Percentiles rank a stretch among this genome's conserved stretches.
phyloP scores from a whole-genome alignment of 2,113 vertebrate genomes.

The Catharus minimus region DNA sequence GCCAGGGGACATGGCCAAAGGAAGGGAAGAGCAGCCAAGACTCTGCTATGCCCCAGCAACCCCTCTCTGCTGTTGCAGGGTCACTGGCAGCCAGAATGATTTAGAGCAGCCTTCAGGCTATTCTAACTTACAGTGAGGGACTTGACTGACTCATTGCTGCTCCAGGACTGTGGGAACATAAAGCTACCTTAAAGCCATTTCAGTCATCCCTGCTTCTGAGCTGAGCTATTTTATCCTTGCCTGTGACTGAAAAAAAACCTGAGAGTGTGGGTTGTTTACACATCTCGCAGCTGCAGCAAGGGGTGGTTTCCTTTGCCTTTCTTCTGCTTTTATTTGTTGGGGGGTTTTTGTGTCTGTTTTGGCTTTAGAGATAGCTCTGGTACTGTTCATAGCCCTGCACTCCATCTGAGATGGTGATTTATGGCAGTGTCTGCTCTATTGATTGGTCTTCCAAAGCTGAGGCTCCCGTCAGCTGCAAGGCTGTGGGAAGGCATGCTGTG shows the following conservation, averaged over 20 bases:
- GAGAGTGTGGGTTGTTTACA: neutral
- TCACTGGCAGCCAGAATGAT: conserved; percentile 56
- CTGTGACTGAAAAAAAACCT: neutral
- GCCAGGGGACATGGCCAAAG: conserved; percentile 14
- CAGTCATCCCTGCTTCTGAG: conserved; percentile 14
- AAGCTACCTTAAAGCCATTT: conserved; percentile 38
- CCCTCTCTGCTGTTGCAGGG: conserved; percentile 34
- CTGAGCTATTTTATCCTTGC: neutral
- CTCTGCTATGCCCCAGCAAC: conserved; percentile 38
- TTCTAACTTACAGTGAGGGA: conserved; percentile 17
- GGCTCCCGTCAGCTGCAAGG: neutral
- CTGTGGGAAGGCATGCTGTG: neutral
- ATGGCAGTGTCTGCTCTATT: neutral
- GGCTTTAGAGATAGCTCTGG: neutral
- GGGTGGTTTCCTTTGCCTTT: neutral
- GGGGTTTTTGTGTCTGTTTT: neutral
- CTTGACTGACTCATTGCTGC: conserved; percentile 49
- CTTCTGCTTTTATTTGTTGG: neutral
- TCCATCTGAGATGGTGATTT: neutral
- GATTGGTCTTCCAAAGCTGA: neutral
- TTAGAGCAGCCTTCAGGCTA: conserved; percentile 50
- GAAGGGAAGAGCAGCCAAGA: conserved; percentile 38
- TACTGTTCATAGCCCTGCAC: neutral
- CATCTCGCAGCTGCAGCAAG: neutral
- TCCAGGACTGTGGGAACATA: conserved; percentile 45